Conservation (phyloP, 2,797 vertebrate genomes). For the Masticophis lateralis region DNA sequence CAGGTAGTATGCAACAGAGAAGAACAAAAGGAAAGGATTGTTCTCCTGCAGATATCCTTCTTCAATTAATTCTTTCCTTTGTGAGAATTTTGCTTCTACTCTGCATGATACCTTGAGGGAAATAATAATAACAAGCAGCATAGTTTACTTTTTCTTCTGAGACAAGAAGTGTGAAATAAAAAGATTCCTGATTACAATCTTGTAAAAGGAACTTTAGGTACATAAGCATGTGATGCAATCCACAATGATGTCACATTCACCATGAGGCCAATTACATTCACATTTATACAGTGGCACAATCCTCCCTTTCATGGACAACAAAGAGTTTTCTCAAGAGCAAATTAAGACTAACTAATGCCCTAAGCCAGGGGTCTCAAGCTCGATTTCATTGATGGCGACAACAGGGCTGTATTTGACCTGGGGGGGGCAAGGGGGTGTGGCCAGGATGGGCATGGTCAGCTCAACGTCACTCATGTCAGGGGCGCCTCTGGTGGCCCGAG, state of each 20-base stretch:
- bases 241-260: background rate
- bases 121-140: background rate
- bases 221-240: background rate
- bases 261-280: background rate
- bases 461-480: too few species aligned
- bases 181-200: background rate
- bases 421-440: too few species aligned
- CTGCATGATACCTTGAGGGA: background rate
- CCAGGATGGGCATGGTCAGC: too few species aligned
- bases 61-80: background rate
- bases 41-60: slow-evolving; percentile 1
- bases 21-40: slow-evolving; percentile 8
- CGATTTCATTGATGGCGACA: too few species aligned
- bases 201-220: background rate
- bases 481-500: too few species aligned
- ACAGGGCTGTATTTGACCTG: too few species aligned
- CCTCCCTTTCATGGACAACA: background rate
- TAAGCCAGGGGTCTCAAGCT: background rate
- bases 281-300: background rate
- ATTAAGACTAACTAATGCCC: background rate
- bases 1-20: background rate
- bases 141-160: background rate
- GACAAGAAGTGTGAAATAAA: background rate
- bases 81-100: background rate
- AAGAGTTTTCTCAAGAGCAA: background rate